Percentiles rank a stretch among this genome's conserved stretches.
Conservation (phyloP, 2,797 vertebrate species). For the Pachyuromys duprasi region DNA sequence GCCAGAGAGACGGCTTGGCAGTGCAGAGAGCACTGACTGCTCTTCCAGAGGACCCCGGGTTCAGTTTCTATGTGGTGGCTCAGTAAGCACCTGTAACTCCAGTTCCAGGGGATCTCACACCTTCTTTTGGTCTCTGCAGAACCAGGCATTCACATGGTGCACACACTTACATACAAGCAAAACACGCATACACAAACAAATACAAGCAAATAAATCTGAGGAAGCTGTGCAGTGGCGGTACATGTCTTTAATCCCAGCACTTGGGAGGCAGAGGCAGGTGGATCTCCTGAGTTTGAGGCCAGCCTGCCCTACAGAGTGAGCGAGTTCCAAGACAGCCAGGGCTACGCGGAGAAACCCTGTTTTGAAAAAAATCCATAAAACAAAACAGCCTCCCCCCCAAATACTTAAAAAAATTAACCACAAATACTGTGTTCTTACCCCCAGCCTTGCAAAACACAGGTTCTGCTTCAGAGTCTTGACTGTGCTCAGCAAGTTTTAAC, state of each 20-base stretch:
- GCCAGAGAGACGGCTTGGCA: not conserved
- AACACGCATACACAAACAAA: not conserved
- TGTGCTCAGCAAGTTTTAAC: not conserved
- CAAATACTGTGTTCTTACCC: not conserved
- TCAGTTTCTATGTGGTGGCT: not conserved
- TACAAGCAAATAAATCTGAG: not conserved
- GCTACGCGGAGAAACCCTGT: not conserved
- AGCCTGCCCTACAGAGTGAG: not conserved
- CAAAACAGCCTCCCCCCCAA: not conserved
- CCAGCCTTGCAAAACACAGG: not conserved
- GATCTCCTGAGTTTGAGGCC: not conserved
- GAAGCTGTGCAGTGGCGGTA: not conserved
- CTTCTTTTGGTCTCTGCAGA: not conserved
- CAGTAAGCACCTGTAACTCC: not conserved
- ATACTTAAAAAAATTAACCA: not conserved
- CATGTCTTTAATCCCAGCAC: not conserved
- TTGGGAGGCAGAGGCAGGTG: not conserved
- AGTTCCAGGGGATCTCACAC: not conserved
- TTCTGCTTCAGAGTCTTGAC: slow-evolving; percentile 19
- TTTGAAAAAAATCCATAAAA: not conserved
- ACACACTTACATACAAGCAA: not conserved
- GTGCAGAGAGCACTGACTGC: not conserved
- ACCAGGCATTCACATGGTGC: not conserved
- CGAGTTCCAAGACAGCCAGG: not conserved
- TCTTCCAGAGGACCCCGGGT: not conserved